Evolutionary conservation across 2,797 vertebrate genomes (phyloP), one percentile per base, ranked within the genome.

Genomic region (Centroberyx gerrardi): DNA sequence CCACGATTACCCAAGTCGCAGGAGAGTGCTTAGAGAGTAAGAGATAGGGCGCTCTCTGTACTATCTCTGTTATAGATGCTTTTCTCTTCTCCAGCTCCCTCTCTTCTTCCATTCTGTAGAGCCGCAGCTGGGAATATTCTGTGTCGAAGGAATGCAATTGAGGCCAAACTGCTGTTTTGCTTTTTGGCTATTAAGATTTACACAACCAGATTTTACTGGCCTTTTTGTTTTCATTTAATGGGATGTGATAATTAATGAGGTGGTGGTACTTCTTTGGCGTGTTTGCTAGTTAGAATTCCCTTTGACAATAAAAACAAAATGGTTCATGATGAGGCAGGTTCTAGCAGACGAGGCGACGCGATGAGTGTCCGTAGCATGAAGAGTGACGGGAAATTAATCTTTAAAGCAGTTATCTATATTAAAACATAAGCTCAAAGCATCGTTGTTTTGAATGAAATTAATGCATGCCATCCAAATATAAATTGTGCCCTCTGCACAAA

Each of bases 21-120:
- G 56, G 22, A 56, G 71, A 65, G 54, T 42, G 36, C 74, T 64
- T 40, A 51, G 60, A 60, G 51, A 67, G 62, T 62, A 80, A 76
- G 61, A 59, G 68, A 86, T 81, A 60, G 72, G 28, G 54, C 49
- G 66, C 54, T 75, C 17, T 63, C 71, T 48, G 28, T 22, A 31
- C 70, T 85, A 82, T 83, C 82, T 84, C 53, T 55, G 63, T 87
- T 87, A 84, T 80, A 71, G 53, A 82, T 84, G 51, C 28, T 52
- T 72, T 76, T 65, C 64, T 60, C 18, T 29, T 28, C 17, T 55
- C 52, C n/a, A 36, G 10, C 38, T 44, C 52, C 31, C 22, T 72
- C 48, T 42, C 64, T 44, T 18, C 27, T 31, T 28, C 40, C 14
- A 17, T 15, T 17, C 46, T n/a, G 15, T 5, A n/a, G 46, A 13